A percentile compares a stretch with the other conserved stretches of the same genome.
phyloP scores from a whole-genome alignment of 2,797 vertebrate species.

The Acrossocheilus fasciatus region DNA sequence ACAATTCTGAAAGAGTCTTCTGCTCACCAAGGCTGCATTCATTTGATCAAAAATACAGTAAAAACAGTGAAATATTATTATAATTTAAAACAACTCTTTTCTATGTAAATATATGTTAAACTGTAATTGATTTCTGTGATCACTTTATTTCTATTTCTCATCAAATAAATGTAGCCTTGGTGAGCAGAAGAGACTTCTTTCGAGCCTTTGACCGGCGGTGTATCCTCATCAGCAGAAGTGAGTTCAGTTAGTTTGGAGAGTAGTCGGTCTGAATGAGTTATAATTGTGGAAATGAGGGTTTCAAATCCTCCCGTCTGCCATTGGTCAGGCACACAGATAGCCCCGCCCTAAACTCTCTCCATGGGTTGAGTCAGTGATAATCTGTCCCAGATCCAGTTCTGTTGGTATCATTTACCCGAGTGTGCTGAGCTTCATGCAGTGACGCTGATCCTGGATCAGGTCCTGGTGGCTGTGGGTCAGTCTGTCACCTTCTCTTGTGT shows the following conservation, averaged over 20 bases:
- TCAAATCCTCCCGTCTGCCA: neutral
- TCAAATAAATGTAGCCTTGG: neutral
- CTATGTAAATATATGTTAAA: neutral
- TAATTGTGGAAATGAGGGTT: neutral
- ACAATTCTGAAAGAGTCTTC: neutral
- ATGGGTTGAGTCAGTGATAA: neutral
- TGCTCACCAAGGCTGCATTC: neutral
- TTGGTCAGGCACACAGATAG: neutral
- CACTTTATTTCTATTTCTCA: neutral
- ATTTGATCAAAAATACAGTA: neutral
- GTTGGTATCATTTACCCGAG: too few species aligned
- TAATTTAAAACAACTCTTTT: too few species aligned
- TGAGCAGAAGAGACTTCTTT: neutral
- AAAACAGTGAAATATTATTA: neutral
- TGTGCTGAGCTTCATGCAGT: neutral
- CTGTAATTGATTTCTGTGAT: neutral
- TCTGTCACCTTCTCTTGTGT: conserved; percentile 46
- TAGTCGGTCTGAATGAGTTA: neutral
- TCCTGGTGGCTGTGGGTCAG: neutral
- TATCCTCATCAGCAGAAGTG: neutral
- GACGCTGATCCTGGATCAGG: neutral
- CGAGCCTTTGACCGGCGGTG: neutral
- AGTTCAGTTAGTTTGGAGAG: neutral
- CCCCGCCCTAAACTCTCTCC: neutral
- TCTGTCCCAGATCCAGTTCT: neutral